Conservation (phyloP, 2,888 invertebrate species). For the Polydrusus cervinus region DNA sequence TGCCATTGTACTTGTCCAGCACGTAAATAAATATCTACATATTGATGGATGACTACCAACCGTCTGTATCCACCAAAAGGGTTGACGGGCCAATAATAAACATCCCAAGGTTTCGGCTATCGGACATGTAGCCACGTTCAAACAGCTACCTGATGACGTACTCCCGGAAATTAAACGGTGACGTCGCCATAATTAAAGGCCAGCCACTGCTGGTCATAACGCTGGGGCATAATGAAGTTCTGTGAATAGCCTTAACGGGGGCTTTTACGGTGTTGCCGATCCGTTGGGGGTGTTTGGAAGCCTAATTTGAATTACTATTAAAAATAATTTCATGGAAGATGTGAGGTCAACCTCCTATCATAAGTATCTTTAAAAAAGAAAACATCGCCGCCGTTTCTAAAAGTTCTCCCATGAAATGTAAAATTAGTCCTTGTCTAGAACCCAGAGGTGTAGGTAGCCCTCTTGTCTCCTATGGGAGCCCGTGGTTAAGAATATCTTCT, state of each 20-base stretch:
- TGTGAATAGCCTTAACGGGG: constrained; percentile 60
- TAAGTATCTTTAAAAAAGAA: too few species aligned
- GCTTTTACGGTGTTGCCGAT: constrained; percentile 39
- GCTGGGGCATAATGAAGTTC: constrained; percentile 63
- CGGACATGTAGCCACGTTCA: constrained; percentile 33
- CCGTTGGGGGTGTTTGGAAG: neutral
- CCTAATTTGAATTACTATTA: neutral
- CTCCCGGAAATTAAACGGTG: constrained; percentile 63
- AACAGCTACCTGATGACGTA: constrained; percentile 60
- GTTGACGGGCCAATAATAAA: constrained; percentile 26
- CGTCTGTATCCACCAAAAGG: constrained; percentile 2
- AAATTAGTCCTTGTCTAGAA: too few species aligned
- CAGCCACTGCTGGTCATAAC: constrained; percentile 63
- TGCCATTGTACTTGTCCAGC: too few species aligned
- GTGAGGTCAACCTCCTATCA: too few species aligned
- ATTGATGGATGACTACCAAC: constrained; percentile 3
- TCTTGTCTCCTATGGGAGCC: too few species aligned
- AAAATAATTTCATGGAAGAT: too few species aligned
- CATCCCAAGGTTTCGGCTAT: constrained; percentile 22
- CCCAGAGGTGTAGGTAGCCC: too few species aligned
- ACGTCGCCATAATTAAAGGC: constrained; percentile 63
- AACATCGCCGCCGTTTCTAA: too few species aligned
- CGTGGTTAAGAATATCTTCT: too few species aligned
- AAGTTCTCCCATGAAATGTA: too few species aligned
- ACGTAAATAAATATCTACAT: neutral